Percentiles rank a stretch among this genome's conserved stretches.
phyloP scores from a whole-genome alignment of 2,888 invertebrate species.

The Xestoiulus laeticollis region DNA sequence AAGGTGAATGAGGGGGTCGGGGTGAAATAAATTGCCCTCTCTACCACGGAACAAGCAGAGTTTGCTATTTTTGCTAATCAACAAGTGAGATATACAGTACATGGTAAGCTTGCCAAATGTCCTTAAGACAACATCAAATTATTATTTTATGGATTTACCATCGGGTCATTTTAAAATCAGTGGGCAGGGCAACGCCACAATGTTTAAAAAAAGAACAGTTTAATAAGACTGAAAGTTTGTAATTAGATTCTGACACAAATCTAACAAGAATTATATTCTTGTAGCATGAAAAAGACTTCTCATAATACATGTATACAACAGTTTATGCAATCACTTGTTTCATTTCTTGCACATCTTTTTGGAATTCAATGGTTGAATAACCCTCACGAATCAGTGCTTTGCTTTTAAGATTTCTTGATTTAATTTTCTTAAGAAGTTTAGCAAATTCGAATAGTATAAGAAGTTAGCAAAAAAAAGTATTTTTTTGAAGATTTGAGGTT shows the following conservation, averaged over 20 bases:
- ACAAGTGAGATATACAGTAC: not conserved
- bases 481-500: too few relatives aligned
- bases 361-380: too few relatives aligned
- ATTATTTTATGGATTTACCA: not conserved
- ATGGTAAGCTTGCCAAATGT: constrained; percentile 32
- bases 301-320: not conserved
- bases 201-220: not conserved
- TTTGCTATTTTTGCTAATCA: not conserved
- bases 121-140: constrained; percentile 29
- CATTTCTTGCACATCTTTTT: too few relatives aligned
- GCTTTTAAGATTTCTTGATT: too few relatives aligned
- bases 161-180: not conserved
- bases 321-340: too few relatives aligned
- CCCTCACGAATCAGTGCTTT: too few relatives aligned
- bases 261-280: too few relatives aligned
- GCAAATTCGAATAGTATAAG: too few relatives aligned
- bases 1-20: not conserved
- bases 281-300: not conserved
- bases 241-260: not conserved
- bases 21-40: constrained; percentile 12
- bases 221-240: not conserved
- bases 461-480: too few relatives aligned
- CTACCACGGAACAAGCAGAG: not conserved
- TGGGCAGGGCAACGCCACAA: not conserved
- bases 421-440: too few relatives aligned